phyloP scores from a whole-genome alignment of 2,113 vertebrate genomes.

The Psilopsiagon aurifrons region DNA sequence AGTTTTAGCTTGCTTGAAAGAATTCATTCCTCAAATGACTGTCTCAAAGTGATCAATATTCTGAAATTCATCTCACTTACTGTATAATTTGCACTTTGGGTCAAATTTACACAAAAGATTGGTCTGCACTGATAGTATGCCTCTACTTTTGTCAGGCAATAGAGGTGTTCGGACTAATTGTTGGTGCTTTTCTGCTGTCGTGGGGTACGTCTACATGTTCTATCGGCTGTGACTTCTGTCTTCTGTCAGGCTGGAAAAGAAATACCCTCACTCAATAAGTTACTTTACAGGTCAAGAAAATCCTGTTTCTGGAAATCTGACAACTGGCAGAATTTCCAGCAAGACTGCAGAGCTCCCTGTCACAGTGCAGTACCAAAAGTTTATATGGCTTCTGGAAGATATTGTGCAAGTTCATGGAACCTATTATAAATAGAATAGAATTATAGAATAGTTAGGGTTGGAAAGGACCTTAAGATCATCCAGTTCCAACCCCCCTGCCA shows the following conservation, averaged over 20 bases:
- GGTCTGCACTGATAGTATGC: not conserved
- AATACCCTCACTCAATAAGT: not conserved
- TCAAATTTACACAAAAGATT: not conserved
- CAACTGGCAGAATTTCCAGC: not conserved
- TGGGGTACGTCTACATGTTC: not conserved
- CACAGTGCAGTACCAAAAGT: not conserved
- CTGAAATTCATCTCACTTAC: conserved; percentile 30
- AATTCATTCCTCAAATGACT: conserved; percentile 8
- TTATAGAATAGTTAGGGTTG: too few relatives aligned
- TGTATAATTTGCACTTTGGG: not conserved
- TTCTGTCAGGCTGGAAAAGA: not conserved
- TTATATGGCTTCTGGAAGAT: not conserved
- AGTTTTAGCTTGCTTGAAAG: conserved; percentile 25
- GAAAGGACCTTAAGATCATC: too few relatives aligned
- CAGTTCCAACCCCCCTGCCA: too few relatives aligned
- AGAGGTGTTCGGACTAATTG: not conserved
- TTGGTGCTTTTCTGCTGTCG: not conserved
- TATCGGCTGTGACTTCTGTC: not conserved
- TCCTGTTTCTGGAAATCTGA: not conserved
- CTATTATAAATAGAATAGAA: not conserved
- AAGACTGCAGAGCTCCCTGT: not conserved
- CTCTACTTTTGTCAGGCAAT: not conserved
- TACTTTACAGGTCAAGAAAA: not conserved
- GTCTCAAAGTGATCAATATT: not conserved
- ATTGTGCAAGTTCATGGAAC: not conserved